Evolutionary conservation across 2,113 vertebrate species (phyloP).

Genomic region (Prochilodus magdalenae): DNA sequence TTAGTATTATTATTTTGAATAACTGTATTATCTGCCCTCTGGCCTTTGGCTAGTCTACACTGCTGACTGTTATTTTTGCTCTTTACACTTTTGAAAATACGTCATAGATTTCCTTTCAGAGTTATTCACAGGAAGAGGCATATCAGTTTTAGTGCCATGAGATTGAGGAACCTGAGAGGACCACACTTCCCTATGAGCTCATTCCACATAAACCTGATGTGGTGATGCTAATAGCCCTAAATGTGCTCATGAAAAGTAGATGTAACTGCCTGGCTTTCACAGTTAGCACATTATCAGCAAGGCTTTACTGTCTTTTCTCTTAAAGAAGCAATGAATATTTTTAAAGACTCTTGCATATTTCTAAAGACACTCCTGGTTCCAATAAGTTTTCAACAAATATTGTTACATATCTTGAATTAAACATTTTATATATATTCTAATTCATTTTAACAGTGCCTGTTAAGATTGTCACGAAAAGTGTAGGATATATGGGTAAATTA

Average conservation of each 20-base stretch:
- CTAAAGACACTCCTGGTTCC: not conserved
- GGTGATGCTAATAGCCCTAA: not conserved
- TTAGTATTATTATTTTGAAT: too few relatives aligned
- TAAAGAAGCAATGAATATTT: too few relatives aligned
- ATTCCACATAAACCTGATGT: not conserved
- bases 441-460: not conserved
- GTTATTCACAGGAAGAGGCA: not conserved
- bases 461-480: not conserved
- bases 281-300: not conserved
- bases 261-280: not conserved
- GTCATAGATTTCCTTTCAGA: not conserved
- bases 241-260: not conserved
- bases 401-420: not conserved
- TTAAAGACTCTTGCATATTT: not conserved
- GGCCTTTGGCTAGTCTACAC: too few relatives aligned
- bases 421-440: not conserved
- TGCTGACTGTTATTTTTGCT: too few relatives aligned
- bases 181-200: not conserved
- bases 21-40: too few relatives aligned
- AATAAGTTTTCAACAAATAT: too few relatives aligned
- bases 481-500: too few relatives aligned
- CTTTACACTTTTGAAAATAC: too few relatives aligned
- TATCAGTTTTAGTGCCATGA: slow-evolving; percentile 2
- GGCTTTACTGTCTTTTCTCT: not conserved
- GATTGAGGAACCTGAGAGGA: not conserved